Evolutionary conservation across 2,113 vertebrate species (phyloP), one percentile per base, ranked within the genome.

Genomic region (Panthera uncia): DNA sequence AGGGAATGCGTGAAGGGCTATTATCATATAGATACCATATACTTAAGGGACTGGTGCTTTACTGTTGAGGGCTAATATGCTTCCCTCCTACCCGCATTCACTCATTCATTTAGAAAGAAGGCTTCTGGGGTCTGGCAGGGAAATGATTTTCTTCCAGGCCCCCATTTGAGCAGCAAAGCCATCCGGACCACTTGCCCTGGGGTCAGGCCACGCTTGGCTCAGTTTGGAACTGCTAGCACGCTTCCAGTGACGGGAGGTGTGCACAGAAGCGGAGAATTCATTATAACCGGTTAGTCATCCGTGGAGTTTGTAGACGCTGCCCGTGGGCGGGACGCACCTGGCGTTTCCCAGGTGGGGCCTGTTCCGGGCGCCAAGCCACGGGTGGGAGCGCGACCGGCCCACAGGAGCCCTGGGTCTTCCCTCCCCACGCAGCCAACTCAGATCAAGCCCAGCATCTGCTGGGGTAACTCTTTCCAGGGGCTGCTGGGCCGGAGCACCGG

Each of bases 291-390:
- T 95, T 96, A 98, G 97, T 97, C 98, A 98, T 96, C 98, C 98
- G 33, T 97, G 96, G 97, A 98, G 90, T 76, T 73, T 95, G 95
- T 97, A 66, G 97, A 97, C 85, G 96, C 92, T 98, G 98, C 97
- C 98, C 80, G 88, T 97, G 98, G 97, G 98, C 97, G 93, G 95
- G 96, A 95, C 95, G 97, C 98, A 98, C 98, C 98, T 98, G 98
- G 97, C 76, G 91, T 86, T 92, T 55, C 82, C 76, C 29, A 4
- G 14, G 55, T 41, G 71, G 89, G 94, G 92, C 41, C 90, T 18
- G 74, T 61, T 74, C 50, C 76, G 7, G 0, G 36, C 4, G 33
- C 50, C 21, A 85, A 23, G 66, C 50, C 25, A 23, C 5, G 12
- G 57, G 38, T 78, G 78, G 80, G 23, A 71, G 89, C n/a, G 6